Evolutionary conservation across 2,797 vertebrate genomes (phyloP), one percentile per base, ranked within the genome.

Genomic region (Myotis findleyi): DNA sequence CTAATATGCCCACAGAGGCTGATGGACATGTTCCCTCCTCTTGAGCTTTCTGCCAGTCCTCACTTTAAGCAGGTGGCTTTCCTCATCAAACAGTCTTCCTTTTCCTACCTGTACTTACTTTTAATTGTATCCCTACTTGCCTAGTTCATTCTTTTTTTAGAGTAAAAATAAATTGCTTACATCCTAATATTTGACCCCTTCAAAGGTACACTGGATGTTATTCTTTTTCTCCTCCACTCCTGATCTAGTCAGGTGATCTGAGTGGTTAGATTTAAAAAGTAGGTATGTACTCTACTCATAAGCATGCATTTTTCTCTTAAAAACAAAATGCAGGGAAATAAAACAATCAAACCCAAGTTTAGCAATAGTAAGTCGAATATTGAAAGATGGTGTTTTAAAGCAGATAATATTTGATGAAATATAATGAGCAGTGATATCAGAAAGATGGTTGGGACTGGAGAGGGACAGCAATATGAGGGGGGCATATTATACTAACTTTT

Each of bases 121-220:
- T 69, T 59, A 89, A 57, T 94, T 71, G 11, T 9, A 85, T 85
- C 44, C 14, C 51, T 55, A 36, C 14, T 76, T 90, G 11, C 25
- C 18, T 93, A 27, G 55, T 93, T 80, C 41, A 57, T 91, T 92
- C 16, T 14, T 87, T 53, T 92, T 81, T 53, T 16, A 75, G 41
- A 84, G 14, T 27, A 80, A 80, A 89, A 72, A 73, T n/a, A 41
- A 66, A 51, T 38, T 71, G 6, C 18, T 20, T 79, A 7, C 20
- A 2, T 57, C 20, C 27, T 71, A 25, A 77, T 47, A 3, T 73
- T 69, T 84, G 36, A 91, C 27, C 6, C 25, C 20, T 73, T 93
- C 16, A 51, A 3, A 92, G 23, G 55, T 20, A 3, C 10, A 27
- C 17, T 75, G 41, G 18, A 5, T 87, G 12, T 73, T 36, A 64